phyloP scores from a whole-genome alignment of 2,888 invertebrate species.

The Drosophila kanekoi region DNA sequence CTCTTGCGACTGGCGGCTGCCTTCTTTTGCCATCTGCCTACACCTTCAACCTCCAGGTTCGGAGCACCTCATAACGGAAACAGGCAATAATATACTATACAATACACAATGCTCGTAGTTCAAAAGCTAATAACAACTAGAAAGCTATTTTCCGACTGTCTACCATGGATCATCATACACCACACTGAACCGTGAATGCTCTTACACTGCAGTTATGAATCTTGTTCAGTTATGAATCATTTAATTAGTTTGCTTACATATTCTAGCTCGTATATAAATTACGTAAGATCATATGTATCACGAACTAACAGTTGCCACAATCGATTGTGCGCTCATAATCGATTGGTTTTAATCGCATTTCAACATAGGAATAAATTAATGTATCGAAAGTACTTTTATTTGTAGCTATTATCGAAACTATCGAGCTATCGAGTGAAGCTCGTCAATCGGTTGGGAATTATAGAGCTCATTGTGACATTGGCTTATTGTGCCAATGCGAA shows the following conservation, averaged over 20 bases:
- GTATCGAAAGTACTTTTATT: no score
- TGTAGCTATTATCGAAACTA: no score
- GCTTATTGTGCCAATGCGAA: no score
- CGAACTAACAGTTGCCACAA: no score
- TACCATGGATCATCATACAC: background rate
- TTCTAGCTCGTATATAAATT: no score
- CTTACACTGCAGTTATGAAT: conserved; percentile 2
- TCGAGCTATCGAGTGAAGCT: no score
- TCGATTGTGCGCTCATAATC: no score
- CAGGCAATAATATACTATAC: conserved; percentile 37
- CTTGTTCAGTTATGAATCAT: background rate
- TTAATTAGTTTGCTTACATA: background rate
- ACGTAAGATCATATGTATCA: no score
- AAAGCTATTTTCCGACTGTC: conserved; percentile 14
- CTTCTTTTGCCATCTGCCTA: conserved; percentile 37
- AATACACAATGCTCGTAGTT: conserved; percentile 20
- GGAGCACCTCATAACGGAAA: conserved; percentile 53
- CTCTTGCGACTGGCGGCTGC: conserved; percentile 12
- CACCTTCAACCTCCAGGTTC: conserved; percentile 46
- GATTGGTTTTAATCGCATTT: no score
- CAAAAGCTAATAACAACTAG: conserved; percentile 40
- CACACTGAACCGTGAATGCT: conserved; percentile 6
- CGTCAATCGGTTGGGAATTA: no score
- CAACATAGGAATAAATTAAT: no score
- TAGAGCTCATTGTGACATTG: no score